A percentile compares a stretch with the other conserved stretches of the same genome.
Evolutionary conservation across 2,888 invertebrate genomes (phyloP).

Genomic region (Caenorhabditis sinica): DNA sequence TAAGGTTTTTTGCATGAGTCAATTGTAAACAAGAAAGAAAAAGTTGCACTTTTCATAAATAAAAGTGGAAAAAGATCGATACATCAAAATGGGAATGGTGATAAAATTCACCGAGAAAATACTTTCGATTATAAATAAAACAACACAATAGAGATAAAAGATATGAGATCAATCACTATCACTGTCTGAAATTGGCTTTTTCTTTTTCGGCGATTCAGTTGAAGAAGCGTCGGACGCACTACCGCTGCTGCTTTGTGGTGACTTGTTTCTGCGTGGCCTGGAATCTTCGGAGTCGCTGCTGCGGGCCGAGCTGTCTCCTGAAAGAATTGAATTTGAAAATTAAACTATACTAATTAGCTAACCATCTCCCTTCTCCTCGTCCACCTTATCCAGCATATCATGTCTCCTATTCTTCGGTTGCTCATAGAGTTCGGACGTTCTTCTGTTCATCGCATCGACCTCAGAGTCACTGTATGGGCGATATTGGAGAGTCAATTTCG

Average conservation of each 20-base stretch:
- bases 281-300: constrained; percentile 31
- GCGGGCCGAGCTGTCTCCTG: constrained; percentile 20
- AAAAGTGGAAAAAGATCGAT: constrained; percentile 2
- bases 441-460: not conserved
- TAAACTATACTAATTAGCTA: not conserved
- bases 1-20: constrained; percentile 11
- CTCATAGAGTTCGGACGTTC: constrained; percentile 26
- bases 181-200: constrained; percentile 23
- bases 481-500: constrained; percentile 47
- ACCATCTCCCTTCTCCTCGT: constrained; percentile 25
- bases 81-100: constrained; percentile 14
- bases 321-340: not conserved
- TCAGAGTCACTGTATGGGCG: constrained; percentile 39
- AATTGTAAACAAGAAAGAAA: constrained; percentile 2
- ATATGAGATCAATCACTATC: constrained; percentile 59
- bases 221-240: constrained; percentile 29
- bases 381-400: constrained; percentile 11
- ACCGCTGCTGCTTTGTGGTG: not conserved
- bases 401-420: constrained; percentile 46
- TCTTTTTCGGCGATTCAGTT: constrained; percentile 24
- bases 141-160: not conserved
- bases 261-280: not conserved
- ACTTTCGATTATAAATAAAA: constrained; percentile 12
- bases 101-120: not conserved
- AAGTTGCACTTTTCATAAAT: constrained; percentile 46